Conservation (phyloP, 2,888 invertebrate genomes). For the Trissolcus japonicus region DNA sequence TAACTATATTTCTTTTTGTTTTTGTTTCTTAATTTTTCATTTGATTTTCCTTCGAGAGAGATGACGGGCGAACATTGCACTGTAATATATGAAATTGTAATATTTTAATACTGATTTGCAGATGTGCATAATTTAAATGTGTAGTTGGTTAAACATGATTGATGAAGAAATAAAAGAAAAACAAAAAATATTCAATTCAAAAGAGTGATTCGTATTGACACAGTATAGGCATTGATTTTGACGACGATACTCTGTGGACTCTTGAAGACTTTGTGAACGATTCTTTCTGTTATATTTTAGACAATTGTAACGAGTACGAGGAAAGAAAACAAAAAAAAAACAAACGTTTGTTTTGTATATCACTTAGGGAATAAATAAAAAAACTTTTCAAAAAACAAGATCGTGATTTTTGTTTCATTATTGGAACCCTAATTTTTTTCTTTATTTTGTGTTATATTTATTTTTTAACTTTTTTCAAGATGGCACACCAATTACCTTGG, state of each 20-base stretch:
- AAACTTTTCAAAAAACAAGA: constrained; percentile 76
- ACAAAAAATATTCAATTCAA: constrained; percentile 6
- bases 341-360: constrained; percentile 80
- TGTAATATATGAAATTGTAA: constrained; percentile 77
- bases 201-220: constrained; percentile 70
- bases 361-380: constrained; percentile 79
- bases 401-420: constrained; percentile 77
- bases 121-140: constrained; percentile 75
- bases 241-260: constrained; percentile 67
- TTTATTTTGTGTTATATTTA: not conserved
- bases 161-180: constrained; percentile 18
- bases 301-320: constrained; percentile 76
- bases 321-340: constrained; percentile 67
- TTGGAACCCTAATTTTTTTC: not conserved
- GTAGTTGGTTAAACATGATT: constrained; percentile 70
- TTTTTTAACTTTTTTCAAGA: constrained; percentile 81
- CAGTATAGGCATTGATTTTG: constrained; percentile 61
- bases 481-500: constrained; percentile 96
- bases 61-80: constrained; percentile 60
- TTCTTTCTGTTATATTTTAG: constrained; percentile 79
- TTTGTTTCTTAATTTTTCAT: not conserved
- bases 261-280: constrained; percentile 76
- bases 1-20: not conserved
- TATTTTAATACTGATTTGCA: constrained; percentile 78
- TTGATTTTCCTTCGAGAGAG: constrained; percentile 37